A percentile compares a stretch with the other conserved stretches of the same genome.
Evolutionary conservation across 2,888 invertebrate species (phyloP).

Genomic region (Endomychus coccineus): DNA sequence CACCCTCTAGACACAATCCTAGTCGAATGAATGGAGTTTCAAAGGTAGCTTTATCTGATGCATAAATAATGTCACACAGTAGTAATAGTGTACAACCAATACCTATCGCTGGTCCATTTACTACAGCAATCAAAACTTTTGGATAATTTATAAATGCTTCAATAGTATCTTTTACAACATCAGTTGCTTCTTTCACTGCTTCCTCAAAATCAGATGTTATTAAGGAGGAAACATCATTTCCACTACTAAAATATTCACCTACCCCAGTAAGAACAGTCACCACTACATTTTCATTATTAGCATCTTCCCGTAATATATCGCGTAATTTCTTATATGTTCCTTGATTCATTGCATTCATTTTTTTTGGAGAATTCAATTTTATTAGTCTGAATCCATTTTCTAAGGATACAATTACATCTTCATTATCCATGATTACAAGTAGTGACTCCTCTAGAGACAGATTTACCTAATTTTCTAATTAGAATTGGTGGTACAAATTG

Average conservation of each 20-base stretch:
- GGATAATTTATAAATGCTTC: slow-evolving; percentile 76
- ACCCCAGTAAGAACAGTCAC: slow-evolving; percentile 72
- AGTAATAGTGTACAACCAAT: slow-evolving; percentile 78
- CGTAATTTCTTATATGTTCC: slow-evolving; percentile 62
- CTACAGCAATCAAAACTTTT: slow-evolving; percentile 77
- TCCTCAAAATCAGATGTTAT: slow-evolving; percentile 1
- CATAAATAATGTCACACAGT: slow-evolving; percentile 83
- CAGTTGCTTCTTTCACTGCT: slow-evolving; percentile 7
- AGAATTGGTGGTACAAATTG: too few relatives aligned
- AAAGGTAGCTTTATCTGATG: slow-evolving; percentile 80
- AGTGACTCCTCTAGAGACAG: too few relatives aligned
- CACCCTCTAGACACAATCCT: slow-evolving; percentile 84
- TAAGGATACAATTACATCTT: slow-evolving; percentile 9
- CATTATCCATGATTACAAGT: slow-evolving; percentile 9
- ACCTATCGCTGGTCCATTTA: slow-evolving; percentile 94
- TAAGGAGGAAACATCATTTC: slow-evolving; percentile 59
- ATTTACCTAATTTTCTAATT: too few relatives aligned
- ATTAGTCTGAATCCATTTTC: slow-evolving; percentile 52
- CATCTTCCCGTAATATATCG: slow-evolving; percentile 60
- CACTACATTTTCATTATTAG: slow-evolving; percentile 56
- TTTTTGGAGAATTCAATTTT: slow-evolving; percentile 66
- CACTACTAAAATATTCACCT: slow-evolving; percentile 78
- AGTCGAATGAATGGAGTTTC: slow-evolving; percentile 79
- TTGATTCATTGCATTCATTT: slow-evolving; percentile 69
- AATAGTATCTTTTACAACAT: slow-evolving; percentile 49